Conservation (phyloP, 2,797 vertebrate species). For the Gastrophryne carolinensis region DNA sequence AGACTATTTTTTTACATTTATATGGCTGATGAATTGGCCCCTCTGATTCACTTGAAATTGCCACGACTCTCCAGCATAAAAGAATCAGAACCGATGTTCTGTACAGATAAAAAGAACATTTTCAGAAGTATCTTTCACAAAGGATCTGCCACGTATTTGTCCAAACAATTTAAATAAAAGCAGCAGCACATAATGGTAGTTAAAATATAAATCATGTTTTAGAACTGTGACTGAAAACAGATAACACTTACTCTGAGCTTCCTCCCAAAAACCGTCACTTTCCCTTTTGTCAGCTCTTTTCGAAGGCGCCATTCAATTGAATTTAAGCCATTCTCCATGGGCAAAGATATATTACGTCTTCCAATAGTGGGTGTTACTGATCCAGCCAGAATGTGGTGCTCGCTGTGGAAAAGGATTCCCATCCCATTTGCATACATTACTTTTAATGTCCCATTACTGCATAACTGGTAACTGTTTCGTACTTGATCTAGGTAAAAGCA, state of each 20-base stretch:
- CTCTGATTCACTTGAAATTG: too few relatives aligned
- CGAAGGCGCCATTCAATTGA: slow-evolving; percentile 98
- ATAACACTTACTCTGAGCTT: slow-evolving; percentile 88
- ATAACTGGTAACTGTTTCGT: slow-evolving; percentile 97
- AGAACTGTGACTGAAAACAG: background rate
- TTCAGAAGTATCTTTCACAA: slow-evolving; percentile 48
- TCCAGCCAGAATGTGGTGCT: slow-evolving; percentile 95
- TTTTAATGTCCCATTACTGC: slow-evolving; percentile 94
- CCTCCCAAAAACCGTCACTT: slow-evolving; percentile 95
- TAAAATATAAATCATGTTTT: background rate
- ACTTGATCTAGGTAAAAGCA: slow-evolving; percentile 88
- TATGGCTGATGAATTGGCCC: too few relatives aligned
- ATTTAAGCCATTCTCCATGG: slow-evolving; percentile 95
- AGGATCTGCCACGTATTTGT: slow-evolving; percentile 39
- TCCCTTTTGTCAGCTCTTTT: slow-evolving; percentile 97
- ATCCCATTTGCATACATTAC: slow-evolving; percentile 98
- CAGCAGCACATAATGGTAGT: slow-evolving; percentile 21
- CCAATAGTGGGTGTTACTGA: slow-evolving; percentile 96
- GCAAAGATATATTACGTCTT: slow-evolving; percentile 96
- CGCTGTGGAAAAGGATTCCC: slow-evolving; percentile 98
- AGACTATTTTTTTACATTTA: too few relatives aligned
- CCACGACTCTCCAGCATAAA: too few relatives aligned
- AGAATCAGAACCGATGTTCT: too few relatives aligned
- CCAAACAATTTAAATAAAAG: slow-evolving; percentile 41
- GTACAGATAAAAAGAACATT: slow-evolving; percentile 37